A percentile compares a stretch with the other conserved stretches of the same genome.
Evolutionary conservation across 1,140 invertebrate species (phyloP).

Genomic region (Zaprionus camerounensis): DNA sequence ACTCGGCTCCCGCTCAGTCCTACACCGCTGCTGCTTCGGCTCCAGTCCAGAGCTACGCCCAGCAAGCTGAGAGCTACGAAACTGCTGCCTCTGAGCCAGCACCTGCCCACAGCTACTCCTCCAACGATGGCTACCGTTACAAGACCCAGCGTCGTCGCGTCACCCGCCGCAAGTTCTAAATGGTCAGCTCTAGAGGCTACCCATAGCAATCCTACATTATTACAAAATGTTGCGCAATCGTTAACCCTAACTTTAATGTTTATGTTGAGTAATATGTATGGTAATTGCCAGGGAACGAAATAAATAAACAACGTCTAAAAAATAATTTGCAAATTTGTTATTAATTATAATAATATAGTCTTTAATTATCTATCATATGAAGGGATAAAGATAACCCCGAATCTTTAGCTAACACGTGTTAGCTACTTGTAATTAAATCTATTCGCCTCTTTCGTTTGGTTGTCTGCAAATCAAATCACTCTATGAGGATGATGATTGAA

Average conservation of each 20-base stretch:
- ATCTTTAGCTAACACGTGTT: too few relatives aligned
- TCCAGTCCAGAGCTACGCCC: conserved; percentile 37
- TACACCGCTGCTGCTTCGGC: conserved; percentile 37
- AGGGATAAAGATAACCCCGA: too few relatives aligned
- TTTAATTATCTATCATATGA: background rate
- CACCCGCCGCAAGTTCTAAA: conserved; percentile 68
- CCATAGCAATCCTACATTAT: conserved; percentile 23
- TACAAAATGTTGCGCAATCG: conserved; percentile 37
- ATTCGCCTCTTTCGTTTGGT: too few relatives aligned
- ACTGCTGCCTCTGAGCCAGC: conserved; percentile 65
- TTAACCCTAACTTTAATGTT: conserved; percentile 28
- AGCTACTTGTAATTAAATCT: too few relatives aligned
- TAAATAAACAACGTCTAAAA: conserved; percentile 48
- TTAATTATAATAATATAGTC: background rate
- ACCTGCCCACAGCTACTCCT: conserved; percentile 60
- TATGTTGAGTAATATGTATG: conserved; percentile 28
- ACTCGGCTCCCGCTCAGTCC: conserved; percentile 37
- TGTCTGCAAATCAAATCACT: too few relatives aligned
- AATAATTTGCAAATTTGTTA: background rate
- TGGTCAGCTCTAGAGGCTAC: conserved; percentile 47
- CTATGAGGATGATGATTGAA: too few relatives aligned
- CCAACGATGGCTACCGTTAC: conserved; percentile 70
- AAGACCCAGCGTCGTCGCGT: conserved; percentile 71
- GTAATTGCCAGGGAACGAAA: conserved; percentile 58
- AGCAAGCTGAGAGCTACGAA: conserved; percentile 58